Evolutionary conservation across 1,140 invertebrate genomes (phyloP).

Genomic region (Akabosia matsudoensis): DNA sequence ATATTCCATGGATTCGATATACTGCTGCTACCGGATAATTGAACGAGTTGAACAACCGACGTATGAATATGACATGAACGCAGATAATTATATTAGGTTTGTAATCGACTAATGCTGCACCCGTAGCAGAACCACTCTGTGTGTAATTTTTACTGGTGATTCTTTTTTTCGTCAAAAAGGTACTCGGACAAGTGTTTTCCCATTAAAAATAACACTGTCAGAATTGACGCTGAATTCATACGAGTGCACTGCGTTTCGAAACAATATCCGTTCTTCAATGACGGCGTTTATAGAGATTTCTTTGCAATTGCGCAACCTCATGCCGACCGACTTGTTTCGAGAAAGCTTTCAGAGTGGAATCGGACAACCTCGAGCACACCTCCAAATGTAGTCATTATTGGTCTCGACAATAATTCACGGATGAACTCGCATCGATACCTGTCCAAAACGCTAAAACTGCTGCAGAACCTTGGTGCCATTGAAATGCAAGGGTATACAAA

Average conservation of each 20-base stretch:
- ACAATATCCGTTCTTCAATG: not conserved
- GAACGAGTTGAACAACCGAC: too few species aligned
- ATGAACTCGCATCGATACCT: conserved; percentile 56
- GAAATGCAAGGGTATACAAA: conserved; percentile 39
- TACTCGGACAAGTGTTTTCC: not conserved
- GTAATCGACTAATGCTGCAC: not conserved
- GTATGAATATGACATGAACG: too few species aligned
- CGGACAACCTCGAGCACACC: not conserved
- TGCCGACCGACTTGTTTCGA: not conserved
- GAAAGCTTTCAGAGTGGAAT: not conserved
- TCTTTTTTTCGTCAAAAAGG: not conserved
- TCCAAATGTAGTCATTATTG: conserved; percentile 54
- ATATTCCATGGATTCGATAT: too few species aligned
- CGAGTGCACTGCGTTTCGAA: not conserved
- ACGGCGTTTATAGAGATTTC: conserved; percentile 6
- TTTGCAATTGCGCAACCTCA: not conserved
- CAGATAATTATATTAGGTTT: not conserved
- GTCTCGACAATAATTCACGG: conserved; percentile 57
- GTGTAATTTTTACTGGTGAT: too few species aligned
- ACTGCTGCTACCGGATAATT: too few species aligned
- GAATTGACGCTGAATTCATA: not conserved
- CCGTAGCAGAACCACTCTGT: too few species aligned
- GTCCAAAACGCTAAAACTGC: conserved; percentile 51
- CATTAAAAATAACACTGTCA: not conserved
- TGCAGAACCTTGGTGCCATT: conserved; percentile 41